phyloP scores from a whole-genome alignment of 2,888 invertebrate genomes.

The Arctia plantaginis region DNA sequence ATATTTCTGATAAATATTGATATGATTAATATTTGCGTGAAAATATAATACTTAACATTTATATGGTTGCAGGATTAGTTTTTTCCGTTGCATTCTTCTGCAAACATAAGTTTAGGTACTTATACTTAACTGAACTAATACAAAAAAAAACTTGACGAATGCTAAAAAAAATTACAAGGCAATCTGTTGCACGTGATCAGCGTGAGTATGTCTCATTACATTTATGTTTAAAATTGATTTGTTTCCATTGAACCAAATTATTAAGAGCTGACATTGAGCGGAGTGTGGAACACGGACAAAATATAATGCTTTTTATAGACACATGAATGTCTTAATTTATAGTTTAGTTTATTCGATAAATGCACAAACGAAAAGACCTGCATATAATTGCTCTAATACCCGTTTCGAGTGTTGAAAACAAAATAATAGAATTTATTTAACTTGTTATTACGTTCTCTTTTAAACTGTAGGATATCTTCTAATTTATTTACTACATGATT shows the following conservation, averaged over 20 bases:
- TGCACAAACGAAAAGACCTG: neutral
- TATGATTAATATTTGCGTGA: too few relatives aligned
- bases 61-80: too few relatives aligned
- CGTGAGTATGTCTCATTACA: neutral
- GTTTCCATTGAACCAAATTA: neutral
- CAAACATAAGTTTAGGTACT: too few relatives aligned
- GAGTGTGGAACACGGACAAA: neutral
- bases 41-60: too few relatives aligned
- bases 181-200: neutral
- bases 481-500: too few relatives aligned
- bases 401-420: neutral
- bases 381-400: neutral
- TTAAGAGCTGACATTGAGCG: neutral
- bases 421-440: neutral
- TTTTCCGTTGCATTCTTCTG: too few relatives aligned
- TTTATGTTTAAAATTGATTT: neutral
- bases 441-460: neutral
- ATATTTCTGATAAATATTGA: too few relatives aligned
- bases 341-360: neutral
- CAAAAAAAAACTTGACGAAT: too few relatives aligned
- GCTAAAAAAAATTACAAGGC: neutral
- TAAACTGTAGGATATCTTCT: too few relatives aligned
- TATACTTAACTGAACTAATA: too few relatives aligned
- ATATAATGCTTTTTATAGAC: neutral
- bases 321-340: conserved; percentile 1